A percentile compares a stretch with the other conserved stretches of the same genome.
phyloP scores from a whole-genome alignment of 37 sponge, comb jelly and placozoan genomes.

The Diacarnus erythraeanus region DNA sequence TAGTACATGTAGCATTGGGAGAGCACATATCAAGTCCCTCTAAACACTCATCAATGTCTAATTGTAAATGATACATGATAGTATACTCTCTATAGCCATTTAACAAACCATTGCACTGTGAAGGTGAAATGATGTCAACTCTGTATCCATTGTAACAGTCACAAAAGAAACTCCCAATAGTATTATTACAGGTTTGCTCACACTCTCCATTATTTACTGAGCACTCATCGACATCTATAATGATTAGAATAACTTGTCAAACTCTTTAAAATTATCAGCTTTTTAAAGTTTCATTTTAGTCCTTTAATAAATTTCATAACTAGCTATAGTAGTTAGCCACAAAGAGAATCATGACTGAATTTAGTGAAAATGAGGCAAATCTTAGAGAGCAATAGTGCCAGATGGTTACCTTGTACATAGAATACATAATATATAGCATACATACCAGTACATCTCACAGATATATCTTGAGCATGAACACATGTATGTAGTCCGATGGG shows the following conservation, averaged over 20 bases:
- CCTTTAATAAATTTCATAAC: too few relatives aligned
- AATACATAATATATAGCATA: background rate
- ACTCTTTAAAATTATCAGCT: too few relatives aligned
- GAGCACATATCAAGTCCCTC: background rate
- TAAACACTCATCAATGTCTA: slow-evolving; percentile 13
- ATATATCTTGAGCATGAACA: background rate
- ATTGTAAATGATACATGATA: background rate
- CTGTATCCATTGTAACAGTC: background rate
- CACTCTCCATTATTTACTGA: slow-evolving; percentile 41
- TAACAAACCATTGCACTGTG: background rate
- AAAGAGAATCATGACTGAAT: too few relatives aligned
- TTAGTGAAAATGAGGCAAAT: too few relatives aligned
- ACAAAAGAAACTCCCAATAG: slow-evolving; percentile 48
- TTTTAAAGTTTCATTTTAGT: too few relatives aligned
- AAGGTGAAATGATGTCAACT: background rate
- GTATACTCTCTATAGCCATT: background rate
- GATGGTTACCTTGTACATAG: background rate
- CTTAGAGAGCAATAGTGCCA: too few relatives aligned
- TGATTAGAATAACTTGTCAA: background rate
- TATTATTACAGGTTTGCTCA: slow-evolving; percentile 40
- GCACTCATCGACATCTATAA: slow-evolving; percentile 57
- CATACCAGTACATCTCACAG: background rate
- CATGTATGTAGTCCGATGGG: background rate
- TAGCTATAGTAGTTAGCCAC: too few relatives aligned
- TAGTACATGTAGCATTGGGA: slow-evolving; percentile 8